phyloP scores from a whole-genome alignment of 2,113 vertebrate species.

The Gasterosteus nipponicus region DNA sequence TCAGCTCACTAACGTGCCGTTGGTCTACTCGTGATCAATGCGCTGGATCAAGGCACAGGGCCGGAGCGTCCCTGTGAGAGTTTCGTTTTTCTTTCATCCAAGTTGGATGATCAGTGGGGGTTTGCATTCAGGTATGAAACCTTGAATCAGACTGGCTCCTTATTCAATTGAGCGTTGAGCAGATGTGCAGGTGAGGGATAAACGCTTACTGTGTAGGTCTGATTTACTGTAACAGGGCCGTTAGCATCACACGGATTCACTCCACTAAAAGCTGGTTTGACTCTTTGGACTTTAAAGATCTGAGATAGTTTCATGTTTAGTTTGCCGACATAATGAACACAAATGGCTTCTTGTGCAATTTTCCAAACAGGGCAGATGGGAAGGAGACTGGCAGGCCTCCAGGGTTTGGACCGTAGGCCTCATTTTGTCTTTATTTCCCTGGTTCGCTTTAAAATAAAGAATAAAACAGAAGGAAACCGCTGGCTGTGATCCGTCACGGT shows the following conservation, averaged over 20 bases:
- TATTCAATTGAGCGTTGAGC: conserved; percentile 68
- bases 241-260: too few species aligned
- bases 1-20: conserved; percentile 78
- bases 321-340: background rate
- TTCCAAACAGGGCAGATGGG: too few species aligned
- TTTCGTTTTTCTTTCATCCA: conserved; percentile 65
- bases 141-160: conserved; percentile 57
- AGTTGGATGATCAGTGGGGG: conserved; percentile 79
- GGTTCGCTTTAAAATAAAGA: background rate
- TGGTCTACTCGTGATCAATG: conserved; percentile 80
- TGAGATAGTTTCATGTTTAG: background rate
- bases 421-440: too few species aligned
- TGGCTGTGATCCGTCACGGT: background rate
- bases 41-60: conserved; percentile 68
- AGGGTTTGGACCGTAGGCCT: too few species aligned
- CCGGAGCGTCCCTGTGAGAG: conserved; percentile 72
- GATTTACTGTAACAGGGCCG: too few species aligned
- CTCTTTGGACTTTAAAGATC: background rate
- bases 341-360: background rate
- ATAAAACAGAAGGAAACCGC: background rate
- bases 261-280: background rate
- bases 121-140: conserved; percentile 79
- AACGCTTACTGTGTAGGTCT: background rate
- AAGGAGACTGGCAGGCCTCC: too few species aligned
- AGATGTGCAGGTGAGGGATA: background rate